phyloP scores from a whole-genome alignment of 1,140 invertebrate genomes.

The Chelonus insularis region DNA sequence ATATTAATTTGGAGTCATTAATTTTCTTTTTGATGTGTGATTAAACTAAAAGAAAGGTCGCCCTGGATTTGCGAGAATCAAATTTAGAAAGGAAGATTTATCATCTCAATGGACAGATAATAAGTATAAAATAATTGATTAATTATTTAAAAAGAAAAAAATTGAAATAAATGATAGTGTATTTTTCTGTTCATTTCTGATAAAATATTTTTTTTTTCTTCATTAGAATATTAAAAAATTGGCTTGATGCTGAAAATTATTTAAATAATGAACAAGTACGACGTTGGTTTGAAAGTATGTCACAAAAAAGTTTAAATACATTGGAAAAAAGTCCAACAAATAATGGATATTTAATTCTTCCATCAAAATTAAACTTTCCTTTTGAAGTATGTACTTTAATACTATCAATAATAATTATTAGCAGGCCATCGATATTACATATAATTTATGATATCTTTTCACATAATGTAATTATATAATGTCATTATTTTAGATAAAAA shows the following conservation, averaged over 20 bases:
- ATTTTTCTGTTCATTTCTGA: constrained; percentile 24
- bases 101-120: constrained; percentile 23
- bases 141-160: no score
- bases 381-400: neutral
- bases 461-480: no score
- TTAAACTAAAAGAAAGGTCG: constrained; percentile 17
- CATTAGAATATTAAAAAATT: neutral
- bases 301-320: neutral
- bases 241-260: neutral
- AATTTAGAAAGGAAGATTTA: constrained; percentile 14
- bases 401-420: no score
- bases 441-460: no score
- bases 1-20: no score
- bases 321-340: neutral
- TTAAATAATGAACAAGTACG: constrained; percentile 12
- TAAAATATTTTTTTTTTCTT: neutral
- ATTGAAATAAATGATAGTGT: no score
- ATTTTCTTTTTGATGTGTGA: no score
- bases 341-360: neutral
- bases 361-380: neutral
- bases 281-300: neutral
- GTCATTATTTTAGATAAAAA: constrained; percentile 43
- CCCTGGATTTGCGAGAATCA: constrained; percentile 31
- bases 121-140: constrained; percentile 15
- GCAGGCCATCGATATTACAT: no score